Percentiles rank a stretch among this genome's conserved stretches.
These are phyloP conservation scores for Heterochromis multidens DNA, from an alignment of 2,113 vertebrate species.

Conservation along the genomic window DNA sequence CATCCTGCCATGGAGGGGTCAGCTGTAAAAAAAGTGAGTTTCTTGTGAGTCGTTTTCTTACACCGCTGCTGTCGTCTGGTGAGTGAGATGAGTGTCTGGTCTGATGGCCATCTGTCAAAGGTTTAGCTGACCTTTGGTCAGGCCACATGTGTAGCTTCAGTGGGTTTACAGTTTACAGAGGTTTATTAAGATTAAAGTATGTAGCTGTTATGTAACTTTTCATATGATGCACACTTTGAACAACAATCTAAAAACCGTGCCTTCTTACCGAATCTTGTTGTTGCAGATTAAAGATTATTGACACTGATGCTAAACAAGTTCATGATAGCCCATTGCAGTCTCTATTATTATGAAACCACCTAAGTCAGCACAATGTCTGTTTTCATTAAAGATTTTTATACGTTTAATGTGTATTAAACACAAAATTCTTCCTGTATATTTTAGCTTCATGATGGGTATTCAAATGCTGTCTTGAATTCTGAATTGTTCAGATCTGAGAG, in stretches of 20 bases:
- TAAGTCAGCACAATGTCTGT: background rate
- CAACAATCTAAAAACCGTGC: background rate
- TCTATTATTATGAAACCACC: background rate
- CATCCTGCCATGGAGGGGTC: conserved; percentile 62
- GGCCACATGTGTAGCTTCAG: background rate
- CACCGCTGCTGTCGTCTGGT: background rate
- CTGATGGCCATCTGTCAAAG: conserved; percentile 15
- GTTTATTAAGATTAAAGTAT: background rate
- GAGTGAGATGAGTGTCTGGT: background rate
- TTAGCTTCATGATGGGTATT: background rate
- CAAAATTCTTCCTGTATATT: fast-evolving
- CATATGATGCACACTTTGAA: background rate
- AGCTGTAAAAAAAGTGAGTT: conserved; percentile 67
- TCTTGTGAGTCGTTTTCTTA: background rate
- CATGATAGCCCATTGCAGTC: background rate
- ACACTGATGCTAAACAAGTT: background rate
- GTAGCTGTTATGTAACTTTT: background rate
- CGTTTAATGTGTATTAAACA: background rate
- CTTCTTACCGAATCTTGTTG: fast-evolving
- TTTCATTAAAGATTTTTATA: background rate
- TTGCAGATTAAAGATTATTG: background rate
- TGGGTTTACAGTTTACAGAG: background rate
- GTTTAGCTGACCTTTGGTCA: background rate
- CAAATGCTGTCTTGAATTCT: background rate
- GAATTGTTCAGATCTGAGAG: background rate